Conservation (phyloP, 2,113 vertebrate species). For the Balaeniceps rex region DNA sequence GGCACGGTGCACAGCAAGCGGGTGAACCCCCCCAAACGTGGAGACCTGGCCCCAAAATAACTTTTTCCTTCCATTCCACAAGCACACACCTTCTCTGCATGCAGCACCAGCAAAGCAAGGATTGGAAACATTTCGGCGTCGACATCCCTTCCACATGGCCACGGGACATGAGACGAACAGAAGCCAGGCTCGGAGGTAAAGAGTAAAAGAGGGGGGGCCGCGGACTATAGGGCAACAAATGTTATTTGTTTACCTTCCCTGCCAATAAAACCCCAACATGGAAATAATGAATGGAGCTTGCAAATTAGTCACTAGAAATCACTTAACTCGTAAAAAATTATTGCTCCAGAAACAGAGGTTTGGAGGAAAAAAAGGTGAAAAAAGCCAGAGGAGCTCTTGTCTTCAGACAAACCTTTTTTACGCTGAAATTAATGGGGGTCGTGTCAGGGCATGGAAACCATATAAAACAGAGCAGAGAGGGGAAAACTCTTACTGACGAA, state of each 20-base stretch:
- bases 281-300: conserved; percentile 51
- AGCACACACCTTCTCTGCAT: background rate
- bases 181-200: conserved; percentile 1
- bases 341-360: conserved; percentile 43
- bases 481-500: background rate
- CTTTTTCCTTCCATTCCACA: background rate
- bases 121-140: rapidly evolving
- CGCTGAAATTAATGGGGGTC: conserved; percentile 75
- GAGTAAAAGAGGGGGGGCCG: background rate
- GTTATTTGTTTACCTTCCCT: conserved; percentile 42
- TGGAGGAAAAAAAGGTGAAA: background rate
- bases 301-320: conserved; percentile 61
- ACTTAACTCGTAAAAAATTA: conserved; percentile 47
- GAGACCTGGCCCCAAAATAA: background rate
- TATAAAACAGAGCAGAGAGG: conserved; percentile 1
- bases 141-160: background rate
- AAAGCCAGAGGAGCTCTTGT: conserved; percentile 30
- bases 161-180: background rate
- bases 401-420: conserved; percentile 65
- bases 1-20: background rate
- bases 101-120: background rate
- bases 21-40: background rate
- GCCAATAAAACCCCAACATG: conserved; percentile 51
- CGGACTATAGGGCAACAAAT: background rate
- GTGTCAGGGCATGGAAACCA: conserved; percentile 58